These are phyloP conservation scores for Stenodera caucasica DNA, from an alignment of 2,888 invertebrate genomes.

Conservation along the genomic window DNA sequence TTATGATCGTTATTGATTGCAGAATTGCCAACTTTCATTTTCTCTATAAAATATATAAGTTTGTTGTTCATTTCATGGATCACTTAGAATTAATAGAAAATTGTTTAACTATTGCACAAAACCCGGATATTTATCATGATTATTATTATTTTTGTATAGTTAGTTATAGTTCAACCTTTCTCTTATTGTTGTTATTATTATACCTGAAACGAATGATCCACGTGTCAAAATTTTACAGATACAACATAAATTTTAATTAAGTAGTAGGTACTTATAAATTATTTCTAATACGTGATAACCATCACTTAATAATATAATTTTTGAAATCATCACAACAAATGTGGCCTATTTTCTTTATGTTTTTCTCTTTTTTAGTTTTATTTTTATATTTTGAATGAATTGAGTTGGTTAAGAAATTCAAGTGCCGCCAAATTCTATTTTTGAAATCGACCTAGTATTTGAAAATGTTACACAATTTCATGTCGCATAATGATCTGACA, in stretches of 20 bases:
- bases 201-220: too few relatives aligned
- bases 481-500: background rate
- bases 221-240: too few relatives aligned
- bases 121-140: background rate
- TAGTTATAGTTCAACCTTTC: background rate
- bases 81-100: background rate
- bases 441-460: background rate
- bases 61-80: background rate
- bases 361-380: background rate
- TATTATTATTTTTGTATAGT: background rate
- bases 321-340: background rate
- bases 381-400: background rate
- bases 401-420: conserved; percentile 15
- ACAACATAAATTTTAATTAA: too few relatives aligned
- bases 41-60: background rate
- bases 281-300: background rate
- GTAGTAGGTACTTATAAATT: too few relatives aligned
- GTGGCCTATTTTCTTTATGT: conserved; percentile 3
- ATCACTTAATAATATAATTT: conserved; percentile 8
- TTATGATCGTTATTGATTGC: background rate
- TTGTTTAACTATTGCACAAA: background rate
- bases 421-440: conserved; percentile 7
- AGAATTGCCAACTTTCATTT: conserved; percentile 3
- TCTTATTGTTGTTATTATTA: background rate
- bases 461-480: background rate